Conservation (phyloP, 2,113 vertebrate genomes). For the Rana temporaria region DNA sequence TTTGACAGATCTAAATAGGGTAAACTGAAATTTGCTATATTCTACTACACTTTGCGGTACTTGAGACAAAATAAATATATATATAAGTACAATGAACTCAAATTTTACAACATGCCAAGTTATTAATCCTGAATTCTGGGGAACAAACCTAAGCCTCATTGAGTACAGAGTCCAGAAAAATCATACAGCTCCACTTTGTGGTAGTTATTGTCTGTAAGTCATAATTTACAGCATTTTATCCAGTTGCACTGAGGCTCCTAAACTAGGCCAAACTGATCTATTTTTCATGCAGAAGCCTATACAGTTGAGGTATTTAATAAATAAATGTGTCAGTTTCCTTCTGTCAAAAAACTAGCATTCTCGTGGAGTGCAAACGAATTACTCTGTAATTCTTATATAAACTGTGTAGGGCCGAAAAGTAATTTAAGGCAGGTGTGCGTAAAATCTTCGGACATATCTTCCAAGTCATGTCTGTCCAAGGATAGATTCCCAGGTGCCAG, state of each 20-base stretch:
- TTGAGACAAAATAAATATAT: too few species aligned
- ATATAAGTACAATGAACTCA: too few species aligned
- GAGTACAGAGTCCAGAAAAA: too few species aligned
- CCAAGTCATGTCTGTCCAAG: conserved; percentile 24
- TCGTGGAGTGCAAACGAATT: conserved; percentile 24
- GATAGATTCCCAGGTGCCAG: conserved; percentile 32
- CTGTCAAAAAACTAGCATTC: conserved; percentile 49
- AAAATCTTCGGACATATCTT: conserved; percentile 48
- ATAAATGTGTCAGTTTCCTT: conserved; percentile 46
- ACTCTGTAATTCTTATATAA: conserved; percentile 50
- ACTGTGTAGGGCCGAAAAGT: conserved; percentile 42
- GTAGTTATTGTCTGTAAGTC: too few species aligned
- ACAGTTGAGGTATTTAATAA: conserved; percentile 38
- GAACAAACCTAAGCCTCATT: too few species aligned
- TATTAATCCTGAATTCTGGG: too few species aligned
- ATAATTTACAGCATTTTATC: not conserved
- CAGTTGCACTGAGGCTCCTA: not conserved
- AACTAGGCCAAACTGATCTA: conserved; percentile 4
- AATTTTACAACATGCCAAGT: too few species aligned
- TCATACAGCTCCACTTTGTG: too few species aligned
- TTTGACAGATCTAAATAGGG: too few species aligned
- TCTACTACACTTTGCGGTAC: too few species aligned
- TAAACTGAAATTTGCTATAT: too few species aligned
- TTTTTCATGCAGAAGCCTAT: not conserved
- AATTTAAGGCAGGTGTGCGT: conserved; percentile 52